phyloP scores from a whole-genome alignment of 53 echinoderm and acorn worm genomes.

The Echinometra lucunter region DNA sequence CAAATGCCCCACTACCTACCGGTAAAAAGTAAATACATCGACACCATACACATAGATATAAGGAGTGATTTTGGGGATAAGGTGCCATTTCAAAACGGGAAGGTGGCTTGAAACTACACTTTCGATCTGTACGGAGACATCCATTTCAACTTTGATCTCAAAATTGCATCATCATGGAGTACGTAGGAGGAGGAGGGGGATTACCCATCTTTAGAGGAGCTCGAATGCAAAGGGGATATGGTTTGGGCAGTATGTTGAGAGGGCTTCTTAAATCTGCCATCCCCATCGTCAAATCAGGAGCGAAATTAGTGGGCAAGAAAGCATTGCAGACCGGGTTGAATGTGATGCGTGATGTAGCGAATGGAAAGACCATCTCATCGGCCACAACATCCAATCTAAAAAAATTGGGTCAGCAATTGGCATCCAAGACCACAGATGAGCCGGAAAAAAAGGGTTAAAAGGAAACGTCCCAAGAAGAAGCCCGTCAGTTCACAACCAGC shows the following conservation, averaged over 20 bases:
- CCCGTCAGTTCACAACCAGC: background rate
- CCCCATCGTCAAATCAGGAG: conserved; percentile 74
- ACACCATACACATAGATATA: conserved; percentile 79
- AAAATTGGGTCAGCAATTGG: background rate
- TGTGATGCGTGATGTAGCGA: conserved; percentile 61
- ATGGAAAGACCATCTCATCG: conserved; percentile 49
- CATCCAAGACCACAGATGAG: no score
- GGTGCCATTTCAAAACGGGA: conserved; percentile 75
- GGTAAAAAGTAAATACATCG: conserved; percentile 71
- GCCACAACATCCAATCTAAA: conserved; percentile 49
- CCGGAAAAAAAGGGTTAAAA: conserved; percentile 17
- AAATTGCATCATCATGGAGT: background rate
- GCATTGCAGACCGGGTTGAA: conserved; percentile 68
- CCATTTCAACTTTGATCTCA: background rate
- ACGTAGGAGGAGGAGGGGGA: conserved; percentile 12
- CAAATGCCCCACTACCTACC: conserved; percentile 73
- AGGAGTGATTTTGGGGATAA: conserved; percentile 71
- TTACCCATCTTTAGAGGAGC: conserved; percentile 62
- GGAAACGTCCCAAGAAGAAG: background rate
- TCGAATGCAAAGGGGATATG: conserved; percentile 73
- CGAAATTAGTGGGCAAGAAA: conserved; percentile 67
- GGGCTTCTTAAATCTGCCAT: conserved; percentile 73
- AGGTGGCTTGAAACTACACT: conserved; percentile 78
- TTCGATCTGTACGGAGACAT: conserved; percentile 64
- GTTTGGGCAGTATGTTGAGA: conserved; percentile 72